Evolutionary conservation across 2,113 vertebrate species (phyloP), one percentile per base, ranked within the genome.

Genomic region (Caracal caracal): DNA sequence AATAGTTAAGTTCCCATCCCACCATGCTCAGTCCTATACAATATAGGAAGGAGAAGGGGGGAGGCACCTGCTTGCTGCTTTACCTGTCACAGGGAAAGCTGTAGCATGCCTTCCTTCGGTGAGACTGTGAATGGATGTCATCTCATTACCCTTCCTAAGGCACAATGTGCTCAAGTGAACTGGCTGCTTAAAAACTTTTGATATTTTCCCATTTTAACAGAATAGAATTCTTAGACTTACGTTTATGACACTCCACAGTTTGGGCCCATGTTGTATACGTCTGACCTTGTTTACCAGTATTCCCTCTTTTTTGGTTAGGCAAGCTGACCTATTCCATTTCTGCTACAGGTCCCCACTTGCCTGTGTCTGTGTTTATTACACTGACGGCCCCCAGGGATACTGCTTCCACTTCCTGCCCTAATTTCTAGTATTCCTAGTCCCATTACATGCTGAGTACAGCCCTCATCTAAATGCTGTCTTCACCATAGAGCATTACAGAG

Each of bases 241-340:
- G 28, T 71, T 30, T 63, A 33, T 17, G 24, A 71, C 53, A 24
- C 6, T 61, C 22, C 17, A 4, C 37, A 13, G 53, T 65, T 35
- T 53, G 15, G n/a, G 26, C 24, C 47, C 40, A 4, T 2, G 9
- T 22, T 68, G 0, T 30, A 3, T 11, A 28, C 47, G 1, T 30
- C 66, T 4, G 20, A 22, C 33, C 16, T 65, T 28, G 2, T 16
- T 79, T 93, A 43, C 75, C 30, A 47, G 6, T 20, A 6, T 66
- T 16, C 61, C 15, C n/a, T 49, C 24, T 8, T 61, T 51, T 83
- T 24, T 51, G 61, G 13, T 80, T 20, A 53, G 35, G 63, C 17
- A 22, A 8, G 16, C 24, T 30, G 11, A 43, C 24, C 35, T n/a
- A 2, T 8, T 59, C 43, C 78, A 3, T 43, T 89, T 65, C 75